Evolutionary conservation across 2,113 vertebrate genomes (phyloP).

Genomic region (Spheniscus mendiculus): DNA sequence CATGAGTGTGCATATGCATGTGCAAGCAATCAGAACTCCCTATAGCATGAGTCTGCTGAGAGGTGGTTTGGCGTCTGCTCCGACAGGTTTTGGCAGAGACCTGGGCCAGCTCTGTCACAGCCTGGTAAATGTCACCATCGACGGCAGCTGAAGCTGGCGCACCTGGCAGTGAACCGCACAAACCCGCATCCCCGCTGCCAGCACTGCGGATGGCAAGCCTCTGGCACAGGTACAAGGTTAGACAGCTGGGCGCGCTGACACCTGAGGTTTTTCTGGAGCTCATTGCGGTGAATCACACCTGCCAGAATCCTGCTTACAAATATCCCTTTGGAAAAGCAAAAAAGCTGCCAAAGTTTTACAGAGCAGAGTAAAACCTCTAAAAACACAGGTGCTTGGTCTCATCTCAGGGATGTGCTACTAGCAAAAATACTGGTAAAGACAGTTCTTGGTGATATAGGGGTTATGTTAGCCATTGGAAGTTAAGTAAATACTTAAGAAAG

Average conservation of each 20-base stretch:
- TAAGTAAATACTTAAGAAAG: not conserved
- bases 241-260: not conserved
- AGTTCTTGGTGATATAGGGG: not conserved
- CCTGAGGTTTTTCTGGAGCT: not conserved
- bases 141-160: not conserved
- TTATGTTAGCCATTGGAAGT: not conserved
- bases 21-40: not conserved
- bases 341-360: not conserved
- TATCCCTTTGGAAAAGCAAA: not conserved
- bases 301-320: not conserved
- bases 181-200: accelerated
- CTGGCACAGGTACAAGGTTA: no score
- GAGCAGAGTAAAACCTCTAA: not conserved
- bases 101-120: not conserved
- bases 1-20: accelerated
- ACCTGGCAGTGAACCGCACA: accelerated
- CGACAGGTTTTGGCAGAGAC: not conserved
- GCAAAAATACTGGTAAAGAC: not conserved
- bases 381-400: not conserved
- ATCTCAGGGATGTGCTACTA: not conserved
- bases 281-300: not conserved
- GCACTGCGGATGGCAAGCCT: not conserved
- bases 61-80: not conserved
- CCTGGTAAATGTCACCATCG: accelerated
- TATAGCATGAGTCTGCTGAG: not conserved